Conservation (phyloP, 1,140 invertebrate genomes). For the Steinernema feltiae region DNA sequence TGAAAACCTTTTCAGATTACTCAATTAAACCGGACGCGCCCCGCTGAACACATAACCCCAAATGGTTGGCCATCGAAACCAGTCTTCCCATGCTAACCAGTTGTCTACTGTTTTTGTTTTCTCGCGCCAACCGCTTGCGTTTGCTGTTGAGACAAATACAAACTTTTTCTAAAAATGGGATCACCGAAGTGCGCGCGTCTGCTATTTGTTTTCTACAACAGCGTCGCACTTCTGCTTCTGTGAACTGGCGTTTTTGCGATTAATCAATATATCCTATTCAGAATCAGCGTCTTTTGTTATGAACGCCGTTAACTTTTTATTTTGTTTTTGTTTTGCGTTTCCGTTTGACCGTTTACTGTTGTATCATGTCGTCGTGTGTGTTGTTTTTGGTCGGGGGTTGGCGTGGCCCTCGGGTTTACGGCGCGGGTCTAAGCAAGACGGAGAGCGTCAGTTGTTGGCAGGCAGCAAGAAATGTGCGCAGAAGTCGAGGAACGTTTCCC, state of each 20-base stretch:
- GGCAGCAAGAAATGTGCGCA: conserved; percentile 4
- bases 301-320: too few species aligned
- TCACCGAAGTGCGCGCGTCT: too few species aligned
- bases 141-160: too few species aligned
- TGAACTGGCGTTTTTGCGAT: too few species aligned
- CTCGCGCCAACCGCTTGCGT: background rate
- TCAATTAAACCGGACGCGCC: background rate
- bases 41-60: background rate
- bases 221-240: too few species aligned
- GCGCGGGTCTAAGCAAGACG: conserved; percentile 13
- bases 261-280: too few species aligned
- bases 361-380: background rate
- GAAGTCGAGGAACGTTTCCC: conserved; percentile 7
- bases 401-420: conserved; percentile 13
- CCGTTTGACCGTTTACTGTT: background rate
- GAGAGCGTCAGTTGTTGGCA: conserved; percentile 11
- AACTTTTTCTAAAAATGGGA: too few species aligned
- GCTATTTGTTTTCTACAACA: too few species aligned
- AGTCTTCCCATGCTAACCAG: background rate
- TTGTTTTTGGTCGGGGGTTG: background rate
- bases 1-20: too few species aligned
- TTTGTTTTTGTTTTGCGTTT: background rate
- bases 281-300: too few species aligned
- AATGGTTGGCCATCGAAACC: background rate
- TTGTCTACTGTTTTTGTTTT: background rate